Conservation (phyloP, 2,113 vertebrate genomes). For the Choloepus hoffmanni region DNA sequence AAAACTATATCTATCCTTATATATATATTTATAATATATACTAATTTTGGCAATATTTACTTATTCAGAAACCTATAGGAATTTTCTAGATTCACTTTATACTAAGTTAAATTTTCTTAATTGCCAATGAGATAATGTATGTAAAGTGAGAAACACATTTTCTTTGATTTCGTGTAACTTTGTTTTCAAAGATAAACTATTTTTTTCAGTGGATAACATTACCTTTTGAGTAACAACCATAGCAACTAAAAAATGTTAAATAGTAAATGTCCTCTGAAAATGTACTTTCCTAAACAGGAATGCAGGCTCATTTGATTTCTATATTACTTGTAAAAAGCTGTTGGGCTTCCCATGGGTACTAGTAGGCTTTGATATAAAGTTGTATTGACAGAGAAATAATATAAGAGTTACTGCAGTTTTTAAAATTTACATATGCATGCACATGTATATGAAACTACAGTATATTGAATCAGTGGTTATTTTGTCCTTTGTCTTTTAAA, state of each 20-base stretch:
- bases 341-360: neutral
- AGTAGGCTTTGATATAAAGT: neutral
- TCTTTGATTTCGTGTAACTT: slow-evolving; percentile 13
- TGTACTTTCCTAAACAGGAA: neutral
- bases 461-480: neutral
- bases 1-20: neutral
- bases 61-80: neutral
- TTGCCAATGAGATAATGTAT: slow-evolving; percentile 23
- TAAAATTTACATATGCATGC: neutral
- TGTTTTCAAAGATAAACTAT: slow-evolving; percentile 50
- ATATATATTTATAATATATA: neutral
- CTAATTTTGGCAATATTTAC: neutral
- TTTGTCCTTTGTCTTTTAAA: neutral
- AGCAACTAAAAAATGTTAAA: slow-evolving; percentile 21
- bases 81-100: neutral
- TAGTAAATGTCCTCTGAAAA: neutral
- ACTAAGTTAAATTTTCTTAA: neutral
- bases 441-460: neutral
- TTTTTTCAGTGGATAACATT: slow-evolving; percentile 51
- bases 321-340: neutral
- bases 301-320: neutral
- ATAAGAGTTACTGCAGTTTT: neutral
- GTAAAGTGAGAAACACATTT: slow-evolving; percentile 37
- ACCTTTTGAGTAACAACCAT: neutral
- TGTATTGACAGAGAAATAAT: neutral